Conservation (phyloP, 2,888 invertebrate species). For the Ormyrus nitidulus region DNA sequence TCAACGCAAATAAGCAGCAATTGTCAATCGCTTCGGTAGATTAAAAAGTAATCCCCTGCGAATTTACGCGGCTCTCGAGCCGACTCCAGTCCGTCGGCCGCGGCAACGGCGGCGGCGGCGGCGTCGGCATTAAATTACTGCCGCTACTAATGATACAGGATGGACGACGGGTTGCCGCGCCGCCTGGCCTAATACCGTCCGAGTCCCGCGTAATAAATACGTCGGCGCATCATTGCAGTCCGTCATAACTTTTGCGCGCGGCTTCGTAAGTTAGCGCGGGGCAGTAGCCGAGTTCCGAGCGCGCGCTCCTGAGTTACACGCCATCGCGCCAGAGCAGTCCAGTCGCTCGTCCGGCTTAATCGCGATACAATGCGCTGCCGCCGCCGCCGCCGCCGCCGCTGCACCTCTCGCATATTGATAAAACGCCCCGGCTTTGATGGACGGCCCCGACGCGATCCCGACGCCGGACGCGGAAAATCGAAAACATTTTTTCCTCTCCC, state of each 20-base stretch:
- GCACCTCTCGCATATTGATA: slow-evolving; percentile 29
- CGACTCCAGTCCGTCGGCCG: no score
- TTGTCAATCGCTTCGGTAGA: no score
- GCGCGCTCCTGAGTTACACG: slow-evolving; percentile 40
- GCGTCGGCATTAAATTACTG: slow-evolving; percentile 42
- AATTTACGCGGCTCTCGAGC: no score
- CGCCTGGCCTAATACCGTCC: slow-evolving; percentile 42
- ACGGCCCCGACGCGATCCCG: background rate
- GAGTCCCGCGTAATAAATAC: slow-evolving; percentile 68
- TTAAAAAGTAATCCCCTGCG: no score
- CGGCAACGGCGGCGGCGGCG: no score
- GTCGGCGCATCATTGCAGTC: slow-evolving; percentile 61
- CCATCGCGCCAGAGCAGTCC: background rate
- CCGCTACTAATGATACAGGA: slow-evolving; percentile 56
- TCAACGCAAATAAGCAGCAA: no score
- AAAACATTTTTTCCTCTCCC: slow-evolving; percentile 9
- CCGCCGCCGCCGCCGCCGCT: background rate
- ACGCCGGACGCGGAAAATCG: slow-evolving; percentile 15
- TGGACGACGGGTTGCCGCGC: slow-evolving; percentile 34
- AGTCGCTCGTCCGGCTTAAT: slow-evolving; percentile 39
- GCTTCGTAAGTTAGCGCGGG: slow-evolving; percentile 31
- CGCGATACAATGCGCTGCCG: slow-evolving; percentile 49
- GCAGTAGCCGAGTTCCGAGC: no score
- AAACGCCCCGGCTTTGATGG: slow-evolving; percentile 7
- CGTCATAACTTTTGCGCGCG: slow-evolving; percentile 65